These are phyloP conservation scores for Thaumatotibia leucotreta DNA, from an alignment of 1,140 invertebrate genomes.

Conservation along the genomic window DNA sequence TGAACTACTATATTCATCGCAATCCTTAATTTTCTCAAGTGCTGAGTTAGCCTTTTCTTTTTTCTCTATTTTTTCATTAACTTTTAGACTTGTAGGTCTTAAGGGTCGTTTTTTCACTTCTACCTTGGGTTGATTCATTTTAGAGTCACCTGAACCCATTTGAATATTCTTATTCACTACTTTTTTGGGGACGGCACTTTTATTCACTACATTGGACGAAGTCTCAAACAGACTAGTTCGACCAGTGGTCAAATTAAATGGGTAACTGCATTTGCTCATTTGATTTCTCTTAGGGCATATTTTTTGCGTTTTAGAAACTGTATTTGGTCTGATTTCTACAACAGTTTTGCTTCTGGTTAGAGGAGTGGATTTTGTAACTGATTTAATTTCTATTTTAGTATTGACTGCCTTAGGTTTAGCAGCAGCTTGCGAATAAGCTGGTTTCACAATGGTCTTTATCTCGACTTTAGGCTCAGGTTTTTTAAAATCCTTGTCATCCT, in stretches of 20 bases:
- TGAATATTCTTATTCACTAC: constrained; percentile 37
- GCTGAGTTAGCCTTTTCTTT: constrained; percentile 36
- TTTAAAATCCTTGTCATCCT: constrained; percentile 27
- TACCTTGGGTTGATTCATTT: constrained; percentile 37
- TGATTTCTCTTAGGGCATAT: constrained; percentile 51
- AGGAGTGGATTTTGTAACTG: constrained; percentile 36
- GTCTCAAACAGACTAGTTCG: constrained; percentile 65
- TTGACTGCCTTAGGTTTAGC: constrained; percentile 70
- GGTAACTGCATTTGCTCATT: constrained; percentile 69
- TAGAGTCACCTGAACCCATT: constrained; percentile 51
- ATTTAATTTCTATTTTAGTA: constrained; percentile 48
- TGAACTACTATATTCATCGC: constrained; percentile 69
- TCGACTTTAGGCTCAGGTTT: constrained; percentile 22
- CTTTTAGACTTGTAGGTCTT: constrained; percentile 51
- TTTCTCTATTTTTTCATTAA: constrained; percentile 49
- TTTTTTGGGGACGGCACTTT: constrained; percentile 42
- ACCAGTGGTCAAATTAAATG: constrained; percentile 72
- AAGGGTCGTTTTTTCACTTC: constrained; percentile 46
- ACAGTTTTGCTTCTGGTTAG: constrained; percentile 77
- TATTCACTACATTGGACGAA: constrained; percentile 28
- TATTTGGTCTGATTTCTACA: constrained; percentile 68
- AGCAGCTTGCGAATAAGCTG: constrained; percentile 73
- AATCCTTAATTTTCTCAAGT: constrained; percentile 52
- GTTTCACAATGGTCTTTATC: constrained; percentile 38
- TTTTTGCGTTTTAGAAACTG: constrained; percentile 38